Percentiles rank a stretch among this genome's conserved stretches.
Conservation (phyloP, 2,113 vertebrate genomes). For the Sclerurus mexicanus region DNA sequence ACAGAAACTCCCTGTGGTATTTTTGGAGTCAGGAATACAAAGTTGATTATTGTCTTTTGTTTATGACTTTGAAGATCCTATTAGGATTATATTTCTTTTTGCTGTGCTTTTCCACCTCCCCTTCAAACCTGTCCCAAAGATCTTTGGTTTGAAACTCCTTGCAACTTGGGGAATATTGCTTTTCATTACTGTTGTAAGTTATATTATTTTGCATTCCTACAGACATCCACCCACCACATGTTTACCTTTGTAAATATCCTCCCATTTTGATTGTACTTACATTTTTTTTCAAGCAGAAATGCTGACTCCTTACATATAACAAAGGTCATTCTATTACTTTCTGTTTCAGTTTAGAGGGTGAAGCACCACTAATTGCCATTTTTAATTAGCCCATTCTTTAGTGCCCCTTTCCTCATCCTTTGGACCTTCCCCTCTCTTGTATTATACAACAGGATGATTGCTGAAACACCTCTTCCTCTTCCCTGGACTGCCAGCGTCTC, state of each 20-base stretch:
- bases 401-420: not conserved
- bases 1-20: not conserved
- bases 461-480: not conserved
- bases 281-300: not conserved
- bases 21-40: slow-evolving; percentile 16
- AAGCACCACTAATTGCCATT: not conserved
- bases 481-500: not conserved
- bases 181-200: not conserved
- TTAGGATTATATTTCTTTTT: slow-evolving; percentile 37
- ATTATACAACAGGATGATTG: not conserved
- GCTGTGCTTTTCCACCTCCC: not conserved
- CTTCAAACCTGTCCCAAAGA: not conserved
- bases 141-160: not conserved
- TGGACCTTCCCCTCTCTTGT: not conserved
- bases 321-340: not conserved
- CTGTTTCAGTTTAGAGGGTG: not conserved
- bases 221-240: not conserved
- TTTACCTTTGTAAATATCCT: slow-evolving; percentile 4
- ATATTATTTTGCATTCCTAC: slow-evolving; percentile 1
- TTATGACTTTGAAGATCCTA: slow-evolving; percentile 42
- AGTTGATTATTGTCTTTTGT: slow-evolving; percentile 28
- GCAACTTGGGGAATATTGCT: not conserved
- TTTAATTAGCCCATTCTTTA: not conserved
- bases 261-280: not conserved
- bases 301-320: not conserved